Base-by-base conservation (phyloP, 1,140 invertebrate species). In the Choristoneura fumiferana region DNA sequence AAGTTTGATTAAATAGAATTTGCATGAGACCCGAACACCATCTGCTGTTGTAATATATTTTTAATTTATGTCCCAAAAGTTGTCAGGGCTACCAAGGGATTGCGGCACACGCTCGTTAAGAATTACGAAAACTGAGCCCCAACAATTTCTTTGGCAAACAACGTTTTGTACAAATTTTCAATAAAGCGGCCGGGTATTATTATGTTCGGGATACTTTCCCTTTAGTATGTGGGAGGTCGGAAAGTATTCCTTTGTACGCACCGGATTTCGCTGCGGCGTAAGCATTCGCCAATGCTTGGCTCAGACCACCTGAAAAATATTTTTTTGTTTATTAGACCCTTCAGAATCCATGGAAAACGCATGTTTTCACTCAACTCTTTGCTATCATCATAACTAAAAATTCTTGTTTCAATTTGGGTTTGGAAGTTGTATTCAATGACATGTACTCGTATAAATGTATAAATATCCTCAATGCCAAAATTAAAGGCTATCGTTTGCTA, bases 1-100 rank as follows among this genome's bases (percentile, higher is more conserved):
- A 79, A 81, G 73, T 85, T 82, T 83, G 80, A 83, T 85, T 78
- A 81, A 80, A 81, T 73, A 58, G 69, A 76, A 83, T 81, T 82
- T 82, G 73, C 76, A 78, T 78, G 71, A 72, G 68, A 71, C 63
- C 71, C 67, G 69, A 43, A 65, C 71, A 39, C 72, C 76, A 81
- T 76, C 73, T 78, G 78, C 58, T 67, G 71, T 69, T 63, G 71
- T 77, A 81, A 84, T 78, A 78, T 76, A 81, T 79, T 83, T 83
- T 83, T 83, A 83, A 83, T 81, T 82, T 81, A 81, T 76, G 69
- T 74, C 70, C 65, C 57, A 63, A 81, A 81, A 76, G 67, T 81
- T 76, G 71, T 73, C 69, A 69, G 68, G 40, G 34, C 58, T 64
- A 60, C 62, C 56, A 62, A 65, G 60, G 73, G 54, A 66, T 69